A percentile compares a stretch with the other conserved stretches of the same genome.
These are phyloP conservation scores for Neogale vison DNA, from an alignment of 2,113 vertebrate genomes.

Conservation along the genomic window DNA sequence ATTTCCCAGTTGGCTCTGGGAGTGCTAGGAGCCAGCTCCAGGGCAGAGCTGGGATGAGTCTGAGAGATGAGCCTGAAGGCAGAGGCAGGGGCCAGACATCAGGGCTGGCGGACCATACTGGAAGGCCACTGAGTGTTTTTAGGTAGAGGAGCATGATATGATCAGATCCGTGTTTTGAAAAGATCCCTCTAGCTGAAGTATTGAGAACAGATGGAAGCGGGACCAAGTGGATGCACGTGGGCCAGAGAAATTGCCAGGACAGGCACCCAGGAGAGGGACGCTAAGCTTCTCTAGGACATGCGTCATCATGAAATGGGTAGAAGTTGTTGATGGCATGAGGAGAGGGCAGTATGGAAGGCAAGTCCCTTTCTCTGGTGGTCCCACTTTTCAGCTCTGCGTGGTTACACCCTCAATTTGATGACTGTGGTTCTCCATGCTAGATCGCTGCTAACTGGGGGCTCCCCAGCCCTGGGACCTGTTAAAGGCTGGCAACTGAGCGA, in stretches of 20 bases:
- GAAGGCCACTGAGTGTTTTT: not conserved
- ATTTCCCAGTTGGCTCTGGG: not conserved
- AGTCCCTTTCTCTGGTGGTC: not conserved
- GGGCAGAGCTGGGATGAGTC: not conserved
- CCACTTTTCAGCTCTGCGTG: not conserved
- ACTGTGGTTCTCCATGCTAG: not conserved
- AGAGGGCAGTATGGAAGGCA: fast-evolving
- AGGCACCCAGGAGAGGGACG: not conserved
- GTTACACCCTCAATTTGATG: not conserved
- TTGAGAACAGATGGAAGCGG: not conserved
- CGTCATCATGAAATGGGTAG: fast-evolving
- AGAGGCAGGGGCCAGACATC: not conserved
- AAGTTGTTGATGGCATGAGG: fast-evolving
- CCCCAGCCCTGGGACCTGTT: not conserved
- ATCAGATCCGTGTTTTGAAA: not conserved
- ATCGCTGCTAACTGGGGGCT: not conserved
- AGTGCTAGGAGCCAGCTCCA: not conserved
- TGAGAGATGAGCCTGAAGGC: not conserved
- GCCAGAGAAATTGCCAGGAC: no score
- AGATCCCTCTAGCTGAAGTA: not conserved
- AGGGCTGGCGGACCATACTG: fast-evolving
- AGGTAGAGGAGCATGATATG: not conserved
- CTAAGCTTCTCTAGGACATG: not conserved
- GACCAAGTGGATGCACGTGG: not conserved
- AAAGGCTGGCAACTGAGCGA: fast-evolving